phyloP scores from a whole-genome alignment of 2,113 vertebrate species.

The Tylochromis polylepis region DNA sequence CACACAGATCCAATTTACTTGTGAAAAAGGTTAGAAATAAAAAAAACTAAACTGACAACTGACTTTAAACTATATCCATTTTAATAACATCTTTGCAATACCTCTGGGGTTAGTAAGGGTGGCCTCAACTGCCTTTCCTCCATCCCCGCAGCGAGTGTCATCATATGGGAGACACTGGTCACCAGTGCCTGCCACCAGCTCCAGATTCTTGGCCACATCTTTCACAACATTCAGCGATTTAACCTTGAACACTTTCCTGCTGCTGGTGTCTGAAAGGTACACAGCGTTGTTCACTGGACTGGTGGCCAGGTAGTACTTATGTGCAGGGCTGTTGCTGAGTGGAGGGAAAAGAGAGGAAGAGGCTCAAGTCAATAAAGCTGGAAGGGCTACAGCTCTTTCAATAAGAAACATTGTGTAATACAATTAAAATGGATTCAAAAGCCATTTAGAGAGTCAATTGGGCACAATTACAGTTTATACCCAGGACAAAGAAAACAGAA shows the following conservation, averaged over 20 bases:
- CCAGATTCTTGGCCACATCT: slow-evolving; percentile 90
- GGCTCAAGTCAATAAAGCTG: slow-evolving; percentile 40
- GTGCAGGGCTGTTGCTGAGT: slow-evolving; percentile 89
- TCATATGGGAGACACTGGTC: slow-evolving; percentile 98
- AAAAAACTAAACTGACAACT: not conserved
- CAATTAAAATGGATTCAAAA: slow-evolving; percentile 63
- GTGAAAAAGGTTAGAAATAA: not conserved
- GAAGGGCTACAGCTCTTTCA: slow-evolving; percentile 35
- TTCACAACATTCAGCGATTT: slow-evolving; percentile 85
- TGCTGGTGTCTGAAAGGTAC: slow-evolving; percentile 96
- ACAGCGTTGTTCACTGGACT: slow-evolving; percentile 87
- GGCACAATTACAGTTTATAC: slow-evolving; percentile 49
- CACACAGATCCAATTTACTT: slow-evolving; percentile 24
- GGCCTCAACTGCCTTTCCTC: slow-evolving; percentile 91
- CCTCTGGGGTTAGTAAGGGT: slow-evolving; percentile 94
- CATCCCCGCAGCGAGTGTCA: slow-evolving; percentile 94
- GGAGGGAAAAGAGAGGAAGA: not conserved
- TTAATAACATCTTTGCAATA: slow-evolving; percentile 54
- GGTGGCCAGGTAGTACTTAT: slow-evolving; percentile 95
- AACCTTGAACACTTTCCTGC: slow-evolving; percentile 90
- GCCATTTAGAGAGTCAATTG: slow-evolving; percentile 51
- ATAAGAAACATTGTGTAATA: slow-evolving; percentile 48
- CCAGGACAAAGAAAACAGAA: slow-evolving; percentile 43
- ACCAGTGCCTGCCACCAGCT: slow-evolving; percentile 91
- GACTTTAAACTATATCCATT: not conserved